Evolutionary conservation across 2,797 vertebrate species (phyloP), one percentile per base, ranked within the genome.

Genomic region (Lates japonicus): DNA sequence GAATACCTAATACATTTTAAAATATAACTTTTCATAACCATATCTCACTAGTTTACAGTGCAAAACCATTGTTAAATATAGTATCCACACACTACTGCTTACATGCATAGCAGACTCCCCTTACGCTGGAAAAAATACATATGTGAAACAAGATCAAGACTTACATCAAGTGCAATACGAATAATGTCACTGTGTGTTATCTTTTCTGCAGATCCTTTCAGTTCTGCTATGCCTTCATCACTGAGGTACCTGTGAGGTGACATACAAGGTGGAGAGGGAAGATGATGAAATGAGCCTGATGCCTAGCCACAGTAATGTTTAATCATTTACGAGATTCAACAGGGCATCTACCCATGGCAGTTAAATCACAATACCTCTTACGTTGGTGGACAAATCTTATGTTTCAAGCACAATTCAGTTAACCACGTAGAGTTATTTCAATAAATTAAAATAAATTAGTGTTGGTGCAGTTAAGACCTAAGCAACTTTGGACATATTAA

Each of bases 141-240:
- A n/a, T 17, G 10, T 1, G 67, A 62, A 51, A n/a, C 17, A 57
- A 57, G 2, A 48, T 10, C n/a, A 25, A 57, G 83, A 97, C 98
- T 96, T 97, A 99, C 98, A 93, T 99, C 96, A 91, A 99, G 96
- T 82, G 97, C 97, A 94, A 98, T 95, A 58, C 95, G 93, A 84
- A 99, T 96, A 84, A 99, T 92, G 80, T 98, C 96, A 91, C 89
- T 95, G 72, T 95, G 87, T 84, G 95, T 96, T 73, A 95, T 77
- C 91, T 97, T 98, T 80, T 97, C 97, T 74, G 94, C 87, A 51
- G 97, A 95, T 92, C 93, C 96, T 94, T 93, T 96, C 81, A 98
- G 97, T 72, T 97, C 96, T 87, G 97, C 96, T 87, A 98, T 96
- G 87, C 97, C 97, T 95, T 98, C 97, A 88, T 98, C 97, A 83